phyloP scores from a whole-genome alignment of 2,113 vertebrate species.

The Mungos mungo region DNA sequence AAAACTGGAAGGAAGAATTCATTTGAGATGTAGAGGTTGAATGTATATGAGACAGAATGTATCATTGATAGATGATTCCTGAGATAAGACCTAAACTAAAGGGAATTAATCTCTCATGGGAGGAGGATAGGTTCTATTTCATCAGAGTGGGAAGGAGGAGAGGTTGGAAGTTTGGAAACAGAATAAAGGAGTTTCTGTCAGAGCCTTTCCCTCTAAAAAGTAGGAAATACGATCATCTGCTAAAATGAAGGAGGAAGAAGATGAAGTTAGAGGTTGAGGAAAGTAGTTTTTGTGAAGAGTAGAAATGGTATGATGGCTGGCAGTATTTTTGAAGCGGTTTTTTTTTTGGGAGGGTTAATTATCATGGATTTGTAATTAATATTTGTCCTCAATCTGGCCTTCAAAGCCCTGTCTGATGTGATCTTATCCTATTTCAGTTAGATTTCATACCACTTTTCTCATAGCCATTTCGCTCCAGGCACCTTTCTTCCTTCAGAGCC shows the following conservation, averaged over 20 bases:
- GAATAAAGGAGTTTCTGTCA: not conserved
- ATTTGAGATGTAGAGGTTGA: conserved; percentile 3
- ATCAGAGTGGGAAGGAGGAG: not conserved
- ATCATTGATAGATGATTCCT: not conserved
- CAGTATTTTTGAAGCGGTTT: not conserved
- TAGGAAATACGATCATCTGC: not conserved
- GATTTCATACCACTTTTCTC: not conserved
- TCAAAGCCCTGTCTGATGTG: not conserved
- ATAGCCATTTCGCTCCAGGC: not conserved
- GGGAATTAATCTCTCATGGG: not conserved
- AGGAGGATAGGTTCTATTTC: not conserved
- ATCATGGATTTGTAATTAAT: not conserved
- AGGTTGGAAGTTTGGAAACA: not conserved
- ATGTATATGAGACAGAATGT: not conserved
- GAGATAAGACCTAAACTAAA: conserved; percentile 17
- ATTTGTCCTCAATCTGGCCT: not conserved
- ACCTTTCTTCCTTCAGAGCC: not conserved
- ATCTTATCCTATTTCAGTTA: not conserved
- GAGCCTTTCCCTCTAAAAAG: not conserved
- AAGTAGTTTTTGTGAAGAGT: not conserved
- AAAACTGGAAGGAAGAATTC: not conserved
- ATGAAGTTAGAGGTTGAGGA: not conserved
- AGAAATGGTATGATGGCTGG: not conserved
- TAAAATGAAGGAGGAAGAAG: not conserved
- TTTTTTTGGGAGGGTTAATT: not conserved